Base-by-base conservation (phyloP, 1,140 invertebrate species). In the Phymorhynchus buccinoides region DNA sequence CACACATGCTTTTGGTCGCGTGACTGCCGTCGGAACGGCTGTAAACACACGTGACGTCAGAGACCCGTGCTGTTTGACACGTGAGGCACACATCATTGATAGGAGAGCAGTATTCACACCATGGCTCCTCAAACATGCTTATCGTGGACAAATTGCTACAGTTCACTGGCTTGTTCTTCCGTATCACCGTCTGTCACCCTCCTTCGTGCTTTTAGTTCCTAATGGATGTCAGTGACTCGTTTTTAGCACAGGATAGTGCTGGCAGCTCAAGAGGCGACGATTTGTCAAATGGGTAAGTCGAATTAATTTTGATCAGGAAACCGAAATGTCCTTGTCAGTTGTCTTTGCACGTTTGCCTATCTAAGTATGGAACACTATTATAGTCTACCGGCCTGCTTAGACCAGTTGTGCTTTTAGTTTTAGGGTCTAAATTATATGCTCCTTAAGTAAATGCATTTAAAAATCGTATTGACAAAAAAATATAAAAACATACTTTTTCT, bases 41-140 rank as follows among this genome's bases (percentile, higher is more conserved):
- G 68, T 71, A 71, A 71, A 71, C 68, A 71, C 68, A 71, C 68
- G 68, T 71, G 68, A 71, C 68, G 68, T 71, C 68, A 71, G 68
- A 71, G 68, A 71, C 30, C 68, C 35, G 30, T 71, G 68, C 68
- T 71, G 68, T 71, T 71, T 6, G 68, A 71, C 68, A 71, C 68
- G 68, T 71, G 68, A 71, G 68, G 68, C 30, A 71, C 9, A 71
- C 68, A 71, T 32, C 68, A 71, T 71, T n/a, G 3, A 71, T 32
- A 14, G 30, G 56, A 62, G 56, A 62, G 56, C 56, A 27, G 56
- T 62, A 27, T 62, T 62, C 56, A 62, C 56, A 62, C 56, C 56
- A 62, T 62, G 56, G 22, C n/a, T 27, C 56, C 18, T 62, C 68
- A 32, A 71, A n/a, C 30, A 37, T 71, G 35, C 27, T 7, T 71